Conservation (phyloP, 2,888 invertebrate genomes). For the Coelinius sp. region DNA sequence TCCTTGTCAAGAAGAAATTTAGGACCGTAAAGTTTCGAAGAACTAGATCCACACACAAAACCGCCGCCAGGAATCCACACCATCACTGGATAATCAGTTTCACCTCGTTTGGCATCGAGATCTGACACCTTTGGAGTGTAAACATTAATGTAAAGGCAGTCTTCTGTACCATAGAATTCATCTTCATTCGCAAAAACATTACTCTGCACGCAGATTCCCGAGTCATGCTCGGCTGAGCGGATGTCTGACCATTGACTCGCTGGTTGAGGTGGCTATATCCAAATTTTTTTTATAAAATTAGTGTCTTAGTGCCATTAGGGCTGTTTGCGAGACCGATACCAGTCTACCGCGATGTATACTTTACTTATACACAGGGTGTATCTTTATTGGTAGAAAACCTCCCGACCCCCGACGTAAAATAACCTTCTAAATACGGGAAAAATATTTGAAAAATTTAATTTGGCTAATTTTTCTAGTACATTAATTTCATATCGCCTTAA, state of each 20-base stretch:
- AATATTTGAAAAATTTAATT: too few relatives aligned
- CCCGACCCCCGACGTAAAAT: too few relatives aligned
- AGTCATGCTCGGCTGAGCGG: conserved; percentile 77
- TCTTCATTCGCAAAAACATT: conserved; percentile 79
- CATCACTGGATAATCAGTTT: conserved; percentile 76
- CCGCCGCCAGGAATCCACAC: conserved; percentile 83
- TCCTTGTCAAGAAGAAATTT: conserved; percentile 80
- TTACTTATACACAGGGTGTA: too few relatives aligned
- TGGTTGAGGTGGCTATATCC: conserved; percentile 76
- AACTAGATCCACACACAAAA: conserved; percentile 81
- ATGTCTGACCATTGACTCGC: conserved; percentile 76
- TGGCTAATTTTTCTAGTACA: too few relatives aligned
- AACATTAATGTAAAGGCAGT: conserved; percentile 87
- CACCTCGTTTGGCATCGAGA: conserved; percentile 62
- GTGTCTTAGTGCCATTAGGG: too few relatives aligned
- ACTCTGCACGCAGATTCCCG: conserved; percentile 83
- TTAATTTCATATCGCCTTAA: too few relatives aligned
- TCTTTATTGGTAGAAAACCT: too few relatives aligned
- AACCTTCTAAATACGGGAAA: too few relatives aligned
- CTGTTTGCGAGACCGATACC: too few relatives aligned
- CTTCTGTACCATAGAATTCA: conserved; percentile 81
- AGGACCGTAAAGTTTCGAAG: conserved; percentile 79
- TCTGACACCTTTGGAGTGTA: conserved; percentile 74
- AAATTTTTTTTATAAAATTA: not conserved
- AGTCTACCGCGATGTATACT: too few relatives aligned